Conservation (phyloP, 2,888 invertebrate genomes). For the Mimas tiliae region DNA sequence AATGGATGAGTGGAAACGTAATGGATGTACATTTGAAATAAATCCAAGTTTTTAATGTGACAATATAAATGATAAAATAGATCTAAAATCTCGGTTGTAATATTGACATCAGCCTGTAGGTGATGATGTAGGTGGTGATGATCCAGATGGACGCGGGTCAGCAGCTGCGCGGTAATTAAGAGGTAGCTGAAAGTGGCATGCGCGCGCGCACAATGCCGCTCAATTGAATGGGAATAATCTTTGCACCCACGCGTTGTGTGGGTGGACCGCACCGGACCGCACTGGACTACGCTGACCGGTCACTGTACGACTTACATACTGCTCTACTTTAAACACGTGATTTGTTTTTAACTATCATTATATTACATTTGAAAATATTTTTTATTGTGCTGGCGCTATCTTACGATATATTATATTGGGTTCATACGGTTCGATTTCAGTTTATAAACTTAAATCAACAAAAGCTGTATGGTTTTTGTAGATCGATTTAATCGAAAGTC, state of each 20-base stretch:
- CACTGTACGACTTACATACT: constrained; percentile 42
- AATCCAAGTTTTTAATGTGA: not conserved
- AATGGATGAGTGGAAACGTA: no score
- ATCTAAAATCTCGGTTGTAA: not conserved
- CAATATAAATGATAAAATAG: not conserved
- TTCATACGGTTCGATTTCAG: no score
- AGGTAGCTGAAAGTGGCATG: constrained; percentile 83
- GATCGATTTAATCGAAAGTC: no score
- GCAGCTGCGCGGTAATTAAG: constrained; percentile 84
- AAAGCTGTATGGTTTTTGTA: no score
- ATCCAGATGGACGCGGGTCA: constrained; percentile 82
- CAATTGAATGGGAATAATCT: constrained; percentile 85
- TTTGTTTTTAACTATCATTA: constrained; percentile 10
- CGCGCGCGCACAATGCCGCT: constrained; percentile 83
- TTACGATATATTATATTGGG: no score
- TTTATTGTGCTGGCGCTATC: not conserved
- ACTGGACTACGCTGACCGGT: constrained; percentile 79
- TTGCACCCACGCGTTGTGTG: constrained; percentile 82
- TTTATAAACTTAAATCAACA: no score
- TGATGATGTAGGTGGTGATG: constrained; percentile 72
- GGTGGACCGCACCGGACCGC: constrained; percentile 74
- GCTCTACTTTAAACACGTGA: constrained; percentile 59
- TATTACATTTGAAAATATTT: not conserved
- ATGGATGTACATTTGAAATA: not conserved
- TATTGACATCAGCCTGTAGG: constrained; percentile 63